A percentile compares a stretch with the other conserved stretches of the same genome.
Conservation (phyloP, 2,113 vertebrate species). For the Gavia stellata region DNA sequence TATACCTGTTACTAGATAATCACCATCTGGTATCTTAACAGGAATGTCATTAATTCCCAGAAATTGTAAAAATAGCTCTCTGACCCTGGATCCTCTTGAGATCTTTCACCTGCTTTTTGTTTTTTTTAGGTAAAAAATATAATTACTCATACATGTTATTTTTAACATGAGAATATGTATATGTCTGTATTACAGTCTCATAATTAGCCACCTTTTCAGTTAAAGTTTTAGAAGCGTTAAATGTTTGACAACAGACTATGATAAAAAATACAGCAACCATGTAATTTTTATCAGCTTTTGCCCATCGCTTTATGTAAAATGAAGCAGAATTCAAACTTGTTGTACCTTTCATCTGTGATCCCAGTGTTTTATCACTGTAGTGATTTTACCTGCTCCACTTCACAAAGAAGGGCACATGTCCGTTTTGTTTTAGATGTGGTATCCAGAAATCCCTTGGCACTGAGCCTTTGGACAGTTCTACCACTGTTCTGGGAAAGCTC, state of each 20-base stretch:
- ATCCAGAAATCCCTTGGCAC: background rate
- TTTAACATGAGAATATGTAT: background rate
- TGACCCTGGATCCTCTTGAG: background rate
- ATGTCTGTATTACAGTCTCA: background rate
- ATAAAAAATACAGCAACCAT: background rate
- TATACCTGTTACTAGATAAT: background rate
- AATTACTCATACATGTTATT: background rate
- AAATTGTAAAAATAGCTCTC: background rate
- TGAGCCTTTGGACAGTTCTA: background rate
- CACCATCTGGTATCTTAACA: background rate
- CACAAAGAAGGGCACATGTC: background rate
- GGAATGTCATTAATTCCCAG: background rate
- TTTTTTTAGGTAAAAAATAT: background rate
- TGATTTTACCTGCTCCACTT: background rate
- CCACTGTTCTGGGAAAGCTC: background rate
- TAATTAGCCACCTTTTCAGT: background rate
- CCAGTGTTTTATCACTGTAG: background rate
- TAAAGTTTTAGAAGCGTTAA: background rate
- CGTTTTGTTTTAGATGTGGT: background rate
- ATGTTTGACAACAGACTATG: background rate
- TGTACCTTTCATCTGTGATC: background rate
- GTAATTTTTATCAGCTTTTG: background rate
- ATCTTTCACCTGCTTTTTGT: background rate
- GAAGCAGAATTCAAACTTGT: background rate
- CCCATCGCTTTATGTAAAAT: fast-evolving